Base-by-base conservation (phyloP, 2,888 invertebrate species). In the Macaria notata region DNA sequence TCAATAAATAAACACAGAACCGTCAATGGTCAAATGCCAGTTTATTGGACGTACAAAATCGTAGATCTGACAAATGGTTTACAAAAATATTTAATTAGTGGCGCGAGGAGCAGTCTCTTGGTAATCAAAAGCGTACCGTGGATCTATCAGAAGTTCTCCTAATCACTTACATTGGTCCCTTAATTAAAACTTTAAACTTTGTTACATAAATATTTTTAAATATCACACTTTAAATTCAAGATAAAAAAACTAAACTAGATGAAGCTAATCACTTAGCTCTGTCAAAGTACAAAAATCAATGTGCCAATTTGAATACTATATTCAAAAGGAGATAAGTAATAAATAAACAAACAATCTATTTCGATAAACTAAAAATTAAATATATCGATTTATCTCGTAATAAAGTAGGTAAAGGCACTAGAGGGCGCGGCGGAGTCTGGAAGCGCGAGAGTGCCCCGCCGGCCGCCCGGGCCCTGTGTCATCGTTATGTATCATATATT, bases 191-290 rank as follows among this genome's bases (percentile, higher is more conserved):
- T 84, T 88, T 86, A 81, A 88, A 88, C 88, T 88, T 88, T 89
- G 83, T 88, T 88, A 88, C 86, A 89, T 89, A 88, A 89, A 89
- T 89, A 89, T 87, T 88, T 88, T 86, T 89, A 90, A 90, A 91
- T 91, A 91, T 91, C 91, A 91, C 91, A 90, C 91, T 88, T 90
- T 89, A 88, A 88, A 89, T 89, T 90, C 88, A 88, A 90, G 64
- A 64, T 36, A 87, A 78, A 88, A 78, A 87, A 86, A 83, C 85
- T 88, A 87, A 82, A 70, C 88, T 89, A 90, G 75, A 75, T 86
- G 83, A 88, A 87, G 86, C 86, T 86, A 87, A 87, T 83, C 81
- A 83, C 80, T 86, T 87, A 87, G 86, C 72, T 89, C 80, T 88
- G 89, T 90, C 89, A 86, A 86, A 88, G 85, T 88, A 88, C 85